phyloP scores from a whole-genome alignment of 1,140 invertebrate species.

The Phymorhynchus buccinoides region DNA sequence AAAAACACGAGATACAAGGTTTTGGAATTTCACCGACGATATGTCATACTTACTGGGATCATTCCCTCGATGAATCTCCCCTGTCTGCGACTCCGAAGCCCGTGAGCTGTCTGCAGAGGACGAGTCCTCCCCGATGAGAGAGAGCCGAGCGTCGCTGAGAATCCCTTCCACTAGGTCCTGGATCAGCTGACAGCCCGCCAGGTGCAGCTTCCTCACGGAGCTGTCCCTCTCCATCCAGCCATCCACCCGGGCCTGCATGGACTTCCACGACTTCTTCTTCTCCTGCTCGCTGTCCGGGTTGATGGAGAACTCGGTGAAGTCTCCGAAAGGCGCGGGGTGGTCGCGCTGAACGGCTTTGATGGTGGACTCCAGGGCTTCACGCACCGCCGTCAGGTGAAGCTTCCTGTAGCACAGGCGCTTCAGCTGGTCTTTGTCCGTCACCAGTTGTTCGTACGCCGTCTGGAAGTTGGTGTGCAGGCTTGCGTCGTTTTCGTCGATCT shows the following conservation, averaged over 20 bases:
- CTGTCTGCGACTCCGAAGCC: background rate
- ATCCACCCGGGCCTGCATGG: constrained; percentile 5
- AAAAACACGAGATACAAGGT: too few relatives aligned
- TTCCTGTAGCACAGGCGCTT: constrained; percentile 4
- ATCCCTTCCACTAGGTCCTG: constrained; percentile 21
- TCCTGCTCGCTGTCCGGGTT: background rate
- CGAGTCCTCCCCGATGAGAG: background rate
- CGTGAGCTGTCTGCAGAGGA: background rate
- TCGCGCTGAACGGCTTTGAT: background rate
- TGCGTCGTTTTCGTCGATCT: constrained; percentile 6
- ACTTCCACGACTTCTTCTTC: background rate
- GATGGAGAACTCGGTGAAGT: constrained; percentile 26
- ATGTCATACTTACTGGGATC: background rate
- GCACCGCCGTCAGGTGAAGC: background rate
- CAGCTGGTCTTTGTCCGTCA: constrained; percentile 6
- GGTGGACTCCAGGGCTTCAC: constrained; percentile 29
- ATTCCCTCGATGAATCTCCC: background rate
- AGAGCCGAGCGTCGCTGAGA: constrained; percentile 13
- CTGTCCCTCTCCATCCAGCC: background rate
- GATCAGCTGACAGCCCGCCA: constrained; percentile 27
- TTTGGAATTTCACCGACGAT: too few relatives aligned
- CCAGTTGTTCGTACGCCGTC: background rate
- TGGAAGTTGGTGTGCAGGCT: constrained; percentile 2
- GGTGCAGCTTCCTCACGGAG: background rate
- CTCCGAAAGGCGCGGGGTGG: background rate